Base-by-base conservation (phyloP, 2,888 invertebrate genomes). In the Tanytarsus gracilentus region DNA sequence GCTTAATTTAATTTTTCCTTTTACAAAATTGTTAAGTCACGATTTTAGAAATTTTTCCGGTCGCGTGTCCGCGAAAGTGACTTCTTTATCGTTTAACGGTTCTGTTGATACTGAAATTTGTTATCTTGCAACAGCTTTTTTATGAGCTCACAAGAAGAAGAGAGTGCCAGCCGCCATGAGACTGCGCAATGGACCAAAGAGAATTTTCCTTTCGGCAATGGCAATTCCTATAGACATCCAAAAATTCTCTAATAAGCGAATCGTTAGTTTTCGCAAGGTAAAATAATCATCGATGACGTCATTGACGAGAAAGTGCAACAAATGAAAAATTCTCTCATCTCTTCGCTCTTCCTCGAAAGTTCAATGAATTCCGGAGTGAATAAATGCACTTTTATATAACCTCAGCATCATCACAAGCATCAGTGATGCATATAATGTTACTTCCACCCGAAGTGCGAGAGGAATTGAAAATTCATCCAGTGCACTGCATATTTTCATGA, bases 101-200 rank as follows among this genome's bases (percentile, higher is more conserved):
- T 58, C 58, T 44, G 58, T 58, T 58, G 58, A 58, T 58, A 58
- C 58, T 58, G 36, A 58, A 58, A 58, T n/a, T n/a, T 48, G 48
- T 48, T 27, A 18, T 48, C 30, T n/a, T n/a, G n/a, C n/a, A n/a
- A n/a, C n/a, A 30, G 27, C 9, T 39, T 18, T 18, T 23, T 2
- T 8, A n/a, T 36, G 4, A 6, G 36, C n/a, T 36, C n/a, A n/a
- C n/a, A n/a, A n/a, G n/a, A n/a, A n/a, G n/a, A n/a, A n/a, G n/a
- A n/a, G n/a, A n/a, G n/a, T n/a, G n/a, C n/a, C n/a, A n/a, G n/a
- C n/a, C n/a, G n/a, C n/a, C n/a, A 29, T 25, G 55, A 56, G 4
- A 30, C n/a, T 58, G 58, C 58, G 58, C 58, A 58, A 48, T 58
- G 58, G 58, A 58, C 58, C 58, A 48, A 18, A 26, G 58, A 48